Percentiles rank a stretch among this genome's conserved stretches.
Evolutionary conservation across 2,113 vertebrate species (phyloP).

Genomic region (Pluvianellus socialis): DNA sequence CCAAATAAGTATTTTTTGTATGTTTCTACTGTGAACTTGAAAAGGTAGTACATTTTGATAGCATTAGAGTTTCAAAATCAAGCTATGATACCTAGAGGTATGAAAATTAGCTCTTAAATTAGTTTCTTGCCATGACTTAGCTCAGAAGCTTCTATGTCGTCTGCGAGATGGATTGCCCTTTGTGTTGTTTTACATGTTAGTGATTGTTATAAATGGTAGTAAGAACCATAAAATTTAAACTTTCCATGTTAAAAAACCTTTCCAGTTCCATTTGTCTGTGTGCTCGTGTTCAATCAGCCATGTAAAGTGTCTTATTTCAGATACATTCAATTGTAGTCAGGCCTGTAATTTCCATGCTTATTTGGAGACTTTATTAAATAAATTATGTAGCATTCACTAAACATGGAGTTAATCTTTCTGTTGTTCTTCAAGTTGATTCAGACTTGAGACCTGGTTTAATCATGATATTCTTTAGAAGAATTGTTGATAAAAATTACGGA

Average conservation of each 20-base stretch:
- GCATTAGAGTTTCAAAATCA: not conserved
- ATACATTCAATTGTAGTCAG: constrained; percentile 48
- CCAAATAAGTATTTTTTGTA: constrained; percentile 18
- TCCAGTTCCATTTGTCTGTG: constrained; percentile 56
- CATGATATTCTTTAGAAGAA: not conserved
- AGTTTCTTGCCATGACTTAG: not conserved
- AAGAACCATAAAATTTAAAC: constrained; percentile 15
- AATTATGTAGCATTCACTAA: constrained; percentile 36
- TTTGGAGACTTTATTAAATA: constrained; percentile 27
- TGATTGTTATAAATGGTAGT: constrained; percentile 7
- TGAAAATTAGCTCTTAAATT: not conserved
- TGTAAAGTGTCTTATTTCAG: constrained; percentile 54
- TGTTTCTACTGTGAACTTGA: not conserved
- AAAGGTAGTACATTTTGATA: not conserved
- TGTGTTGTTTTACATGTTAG: constrained; percentile 49
- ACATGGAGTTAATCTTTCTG: constrained; percentile 42
- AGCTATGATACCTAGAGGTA: not conserved
- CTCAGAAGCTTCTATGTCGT: constrained; percentile 2
- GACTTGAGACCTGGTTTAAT: not conserved
- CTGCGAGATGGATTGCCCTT: constrained; percentile 13
- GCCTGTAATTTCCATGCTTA: constrained; percentile 36
- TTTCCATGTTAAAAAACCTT: constrained; percentile 43
- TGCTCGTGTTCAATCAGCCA: constrained; percentile 52
- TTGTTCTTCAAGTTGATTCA: not conserved
- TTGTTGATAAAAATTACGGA: not conserved